A percentile compares a stretch with the other conserved stretches of the same genome.
Conservation (phyloP, 2,888 invertebrate genomes). For the Rhyacophila evoluta region DNA sequence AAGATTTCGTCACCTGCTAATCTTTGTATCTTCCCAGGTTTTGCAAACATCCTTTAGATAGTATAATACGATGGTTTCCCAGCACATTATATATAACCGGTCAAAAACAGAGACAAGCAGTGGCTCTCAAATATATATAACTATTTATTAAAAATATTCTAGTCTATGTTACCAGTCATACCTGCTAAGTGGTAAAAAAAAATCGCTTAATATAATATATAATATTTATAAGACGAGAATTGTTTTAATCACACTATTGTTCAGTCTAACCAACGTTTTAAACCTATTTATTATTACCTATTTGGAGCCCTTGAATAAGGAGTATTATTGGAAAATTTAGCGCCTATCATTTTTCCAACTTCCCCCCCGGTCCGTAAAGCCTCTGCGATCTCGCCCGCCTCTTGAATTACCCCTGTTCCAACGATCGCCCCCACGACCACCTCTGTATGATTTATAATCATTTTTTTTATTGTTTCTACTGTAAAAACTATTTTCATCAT, state of each 20-base stretch:
- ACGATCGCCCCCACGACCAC: conserved; percentile 49
- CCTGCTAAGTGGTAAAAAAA: conserved; percentile 40
- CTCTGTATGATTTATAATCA: conserved; percentile 52
- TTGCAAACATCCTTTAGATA: no score
- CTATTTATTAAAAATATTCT: conserved; percentile 10
- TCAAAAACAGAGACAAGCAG: no score
- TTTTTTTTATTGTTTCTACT: conserved; percentile 57
- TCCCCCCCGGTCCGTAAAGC: conserved; percentile 65
- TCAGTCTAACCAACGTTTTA: conserved; percentile 66
- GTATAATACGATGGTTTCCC: no score
- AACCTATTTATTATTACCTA: conserved; percentile 57
- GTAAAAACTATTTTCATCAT: conserved; percentile 62
- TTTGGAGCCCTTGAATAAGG: conserved; percentile 61
- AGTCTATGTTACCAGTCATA: conserved; percentile 47
- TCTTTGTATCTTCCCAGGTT: no score
- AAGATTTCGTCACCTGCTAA: no score
- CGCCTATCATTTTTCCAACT: conserved; percentile 71
- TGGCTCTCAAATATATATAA: not conserved
- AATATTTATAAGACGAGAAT: conserved; percentile 54
- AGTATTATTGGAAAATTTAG: conserved; percentile 57
- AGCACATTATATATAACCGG: no score
- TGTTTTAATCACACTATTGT: conserved; percentile 61
- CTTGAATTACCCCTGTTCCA: conserved; percentile 49
- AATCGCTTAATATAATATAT: conserved; percentile 30
- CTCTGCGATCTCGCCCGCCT: conserved; percentile 57